Percentiles rank a stretch among this genome's conserved stretches.
These are phyloP conservation scores for Morone chrysops DNA, from an alignment of 2,113 vertebrate genomes.

Conservation along the genomic window DNA sequence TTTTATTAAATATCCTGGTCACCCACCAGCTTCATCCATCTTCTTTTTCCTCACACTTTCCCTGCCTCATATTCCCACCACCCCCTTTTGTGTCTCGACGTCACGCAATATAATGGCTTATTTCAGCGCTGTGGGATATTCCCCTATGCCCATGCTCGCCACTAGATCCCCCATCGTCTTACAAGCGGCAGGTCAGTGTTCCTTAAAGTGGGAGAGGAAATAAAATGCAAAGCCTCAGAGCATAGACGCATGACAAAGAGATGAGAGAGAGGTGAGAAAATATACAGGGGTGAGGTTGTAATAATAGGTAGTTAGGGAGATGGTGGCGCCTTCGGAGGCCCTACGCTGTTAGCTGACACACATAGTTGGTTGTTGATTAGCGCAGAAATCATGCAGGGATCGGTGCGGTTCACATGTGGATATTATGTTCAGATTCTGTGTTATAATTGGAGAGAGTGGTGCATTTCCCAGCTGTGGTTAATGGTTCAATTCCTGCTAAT, in stretches of 20 bases:
- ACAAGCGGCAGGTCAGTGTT: slow-evolving; percentile 21
- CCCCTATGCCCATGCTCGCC: background rate
- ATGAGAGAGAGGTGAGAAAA: background rate
- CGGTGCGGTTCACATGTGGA: background rate
- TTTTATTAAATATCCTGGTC: background rate
- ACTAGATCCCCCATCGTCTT: slow-evolving; percentile 33
- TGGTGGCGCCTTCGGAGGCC: background rate
- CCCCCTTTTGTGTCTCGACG: background rate
- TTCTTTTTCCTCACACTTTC: background rate
- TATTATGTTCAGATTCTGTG: background rate
- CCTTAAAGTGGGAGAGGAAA: slow-evolving; percentile 23
- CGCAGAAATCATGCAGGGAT: background rate
- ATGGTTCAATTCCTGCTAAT: slow-evolving; percentile 33
- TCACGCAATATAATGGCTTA: slow-evolving; percentile 20
- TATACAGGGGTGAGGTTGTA: slow-evolving; percentile 1
- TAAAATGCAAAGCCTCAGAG: slow-evolving; percentile 27
- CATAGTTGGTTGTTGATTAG: slow-evolving; percentile 39
- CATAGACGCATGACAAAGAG: background rate
- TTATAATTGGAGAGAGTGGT: slow-evolving; percentile 4
- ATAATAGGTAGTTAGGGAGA: slow-evolving; percentile 13
- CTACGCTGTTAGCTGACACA: background rate
- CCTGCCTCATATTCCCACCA: background rate
- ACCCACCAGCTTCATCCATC: background rate
- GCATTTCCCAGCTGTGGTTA: background rate
- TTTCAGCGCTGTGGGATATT: slow-evolving; percentile 29